These are phyloP conservation scores for Neomonachus schauinslandi DNA, from an alignment of 2,113 vertebrate species.

Conservation along the genomic window DNA sequence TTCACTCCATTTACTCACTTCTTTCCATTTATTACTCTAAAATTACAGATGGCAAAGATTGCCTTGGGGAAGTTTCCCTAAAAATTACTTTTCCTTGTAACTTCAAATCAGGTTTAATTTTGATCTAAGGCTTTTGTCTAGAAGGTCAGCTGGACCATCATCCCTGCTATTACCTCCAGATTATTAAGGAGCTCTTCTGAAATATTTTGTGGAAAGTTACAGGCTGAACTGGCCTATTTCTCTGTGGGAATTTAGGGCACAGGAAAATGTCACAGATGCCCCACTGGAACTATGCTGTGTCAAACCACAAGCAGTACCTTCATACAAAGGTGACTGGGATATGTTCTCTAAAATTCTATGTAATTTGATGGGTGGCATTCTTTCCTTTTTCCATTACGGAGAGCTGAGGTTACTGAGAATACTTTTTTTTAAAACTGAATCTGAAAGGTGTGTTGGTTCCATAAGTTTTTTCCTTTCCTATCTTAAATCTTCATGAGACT, in stretches of 20 bases:
- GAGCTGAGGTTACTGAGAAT: background rate
- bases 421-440: background rate
- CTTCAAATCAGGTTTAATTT: conserved; percentile 50
- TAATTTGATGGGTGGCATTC: background rate
- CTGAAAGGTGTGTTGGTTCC: background rate
- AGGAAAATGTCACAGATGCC: background rate
- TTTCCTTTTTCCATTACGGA: background rate
- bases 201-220: conserved; percentile 37
- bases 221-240: background rate
- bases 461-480: background rate
- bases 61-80: conserved; percentile 27
- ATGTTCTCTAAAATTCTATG: background rate
- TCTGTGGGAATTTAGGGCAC: background rate
- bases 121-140: conserved; percentile 41
- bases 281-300: background rate
- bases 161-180: background rate
- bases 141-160: background rate
- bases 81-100: conserved; percentile 41
- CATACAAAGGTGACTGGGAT: background rate
- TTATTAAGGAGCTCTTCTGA: background rate
- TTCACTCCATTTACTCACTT: conserved; percentile 9
- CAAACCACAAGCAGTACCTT: background rate
- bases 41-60: conserved; percentile 24
- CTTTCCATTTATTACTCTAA: conserved; percentile 21
- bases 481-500: background rate